phyloP scores from a whole-genome alignment of 2,888 invertebrate genomes.

The Spodoptera picta region DNA sequence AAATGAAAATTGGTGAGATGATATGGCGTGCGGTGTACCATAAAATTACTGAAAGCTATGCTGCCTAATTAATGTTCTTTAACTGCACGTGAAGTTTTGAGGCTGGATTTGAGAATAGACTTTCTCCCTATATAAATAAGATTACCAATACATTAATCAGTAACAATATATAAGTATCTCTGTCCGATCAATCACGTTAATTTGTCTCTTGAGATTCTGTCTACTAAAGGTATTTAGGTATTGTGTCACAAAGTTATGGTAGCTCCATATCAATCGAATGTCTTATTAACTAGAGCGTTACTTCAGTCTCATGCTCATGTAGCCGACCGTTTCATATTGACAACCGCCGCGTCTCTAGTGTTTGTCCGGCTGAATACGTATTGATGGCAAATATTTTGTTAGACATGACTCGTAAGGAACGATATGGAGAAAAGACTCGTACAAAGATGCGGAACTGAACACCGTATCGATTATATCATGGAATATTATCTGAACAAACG shows the following conservation, averaged over 20 bases:
- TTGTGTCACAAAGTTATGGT: slow-evolving; percentile 36
- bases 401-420: slow-evolving; percentile 26
- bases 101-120: too few relatives aligned
- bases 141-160: too few relatives aligned
- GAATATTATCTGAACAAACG: too few relatives aligned
- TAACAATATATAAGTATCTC: too few relatives aligned
- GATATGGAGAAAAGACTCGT: slow-evolving; percentile 14
- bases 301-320: slow-evolving; percentile 38
- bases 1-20: too few relatives aligned
- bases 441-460: slow-evolving; percentile 12
- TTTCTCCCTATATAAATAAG: too few relatives aligned
- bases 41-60: too few relatives aligned
- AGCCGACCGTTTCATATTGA: slow-evolving; percentile 37
- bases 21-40: too few relatives aligned
- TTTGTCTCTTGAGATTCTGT: slow-evolving; percentile 18
- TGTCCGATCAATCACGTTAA: too few relatives aligned
- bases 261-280: slow-evolving; percentile 34
- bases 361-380: slow-evolving; percentile 52
- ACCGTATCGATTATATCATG: slow-evolving; percentile 11
- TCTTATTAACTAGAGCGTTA: slow-evolving; percentile 45
- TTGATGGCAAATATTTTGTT: slow-evolving; percentile 48
- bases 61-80: too few relatives aligned
- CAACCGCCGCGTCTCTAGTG: slow-evolving; percentile 34
- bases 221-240: slow-evolving; percentile 12
- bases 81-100: too few relatives aligned